Evolutionary conservation across 2,797 vertebrate genomes (phyloP), one percentile per base, ranked within the genome.

Genomic region (Kryptolebias ocellatus): DNA sequence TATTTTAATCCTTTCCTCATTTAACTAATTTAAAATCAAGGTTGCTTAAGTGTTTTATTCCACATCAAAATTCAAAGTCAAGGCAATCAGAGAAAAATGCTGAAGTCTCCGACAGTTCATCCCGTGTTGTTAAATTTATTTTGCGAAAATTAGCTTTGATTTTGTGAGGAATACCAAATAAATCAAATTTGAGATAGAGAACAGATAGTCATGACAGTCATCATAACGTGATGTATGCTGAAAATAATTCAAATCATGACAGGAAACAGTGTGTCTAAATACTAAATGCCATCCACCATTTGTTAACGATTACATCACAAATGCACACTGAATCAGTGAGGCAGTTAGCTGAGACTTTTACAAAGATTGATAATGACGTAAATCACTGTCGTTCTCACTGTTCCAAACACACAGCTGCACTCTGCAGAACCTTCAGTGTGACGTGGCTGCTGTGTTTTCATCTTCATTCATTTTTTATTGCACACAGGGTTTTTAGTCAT

Each of bases 401-500:
- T 66, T 66, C 55, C 42, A 68, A 53, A 64, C 54, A 20, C 63
- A 52, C 76, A 75, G 62, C 46, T 67, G 63, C 39, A 52, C 31
- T 53, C 42, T 20, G 18, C 28, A 55, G 12, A 53, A 39, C 58
- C 44, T 71, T 50, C 39, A 59, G 37, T 70, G 53, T 45, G 49
- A 67, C 50, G 56, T 58, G 34, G 59, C 37, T 59, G 44, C 24
- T 28, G 28, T 50, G 16, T 56, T 78, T 81, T 39, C 39, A 58
- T 78, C 56, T 64, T 37, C 34, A 8, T 7, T 34, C 31, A 34
- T 4, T 34, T 34, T 34, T 34, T 37, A 49, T 53, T 24, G n/a
- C 67, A 66, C 60, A 45, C 68, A 72, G 34, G 49, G 20, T 55
- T 77, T 76, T 51, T 52, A 28, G 53, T 49, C 3, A 9, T 67